A percentile compares a stretch with the other conserved stretches of the same genome.
These are phyloP conservation scores for Habropoda laboriosa DNA, from an alignment of 1,140 invertebrate genomes.

Conservation along the genomic window DNA sequence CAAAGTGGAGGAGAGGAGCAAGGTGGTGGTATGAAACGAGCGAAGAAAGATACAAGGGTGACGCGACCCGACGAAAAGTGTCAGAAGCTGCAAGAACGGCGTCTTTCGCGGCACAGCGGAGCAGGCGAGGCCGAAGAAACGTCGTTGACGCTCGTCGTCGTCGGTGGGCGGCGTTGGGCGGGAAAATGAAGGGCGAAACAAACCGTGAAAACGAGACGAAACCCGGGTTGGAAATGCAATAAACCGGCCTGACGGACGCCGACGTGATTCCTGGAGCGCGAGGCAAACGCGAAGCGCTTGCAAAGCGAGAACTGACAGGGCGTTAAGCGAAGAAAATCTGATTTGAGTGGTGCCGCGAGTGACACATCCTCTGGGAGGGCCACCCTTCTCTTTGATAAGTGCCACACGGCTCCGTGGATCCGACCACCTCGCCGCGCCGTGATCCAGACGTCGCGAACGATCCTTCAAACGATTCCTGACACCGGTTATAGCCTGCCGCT, in stretches of 20 bases:
- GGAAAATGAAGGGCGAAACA: conserved; percentile 74
- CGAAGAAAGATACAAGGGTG: conserved; percentile 36
- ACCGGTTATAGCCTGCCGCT: background rate
- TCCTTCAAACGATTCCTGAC: background rate
- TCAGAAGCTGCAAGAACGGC: conserved; percentile 62
- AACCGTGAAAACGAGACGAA: conserved; percentile 77
- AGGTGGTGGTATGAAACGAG: background rate
- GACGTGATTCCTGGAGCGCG: conserved; percentile 66
- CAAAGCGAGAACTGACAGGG: conserved; percentile 64
- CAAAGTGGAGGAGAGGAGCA: background rate
- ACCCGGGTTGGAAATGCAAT: conserved; percentile 75
- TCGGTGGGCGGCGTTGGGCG: conserved; percentile 29
- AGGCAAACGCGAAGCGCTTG: conserved; percentile 63
- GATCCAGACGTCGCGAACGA: background rate
- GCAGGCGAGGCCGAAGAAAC: conserved; percentile 51
- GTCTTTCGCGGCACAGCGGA: conserved; percentile 34
- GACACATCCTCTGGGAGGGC: conserved; percentile 49
- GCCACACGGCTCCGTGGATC: background rate
- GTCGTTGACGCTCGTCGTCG: conserved; percentile 52
- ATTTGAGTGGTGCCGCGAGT: conserved; percentile 55
- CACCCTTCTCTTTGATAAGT: conserved; percentile 46
- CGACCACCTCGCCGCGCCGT: background rate
- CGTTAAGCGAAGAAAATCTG: conserved; percentile 67
- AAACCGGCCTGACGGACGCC: conserved; percentile 71
- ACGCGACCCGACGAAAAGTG: conserved; percentile 58